Evolutionary conservation across 2,888 invertebrate genomes (phyloP), one percentile per base, ranked within the genome.

Genomic region (Pristionchus maxplancki): DNA sequence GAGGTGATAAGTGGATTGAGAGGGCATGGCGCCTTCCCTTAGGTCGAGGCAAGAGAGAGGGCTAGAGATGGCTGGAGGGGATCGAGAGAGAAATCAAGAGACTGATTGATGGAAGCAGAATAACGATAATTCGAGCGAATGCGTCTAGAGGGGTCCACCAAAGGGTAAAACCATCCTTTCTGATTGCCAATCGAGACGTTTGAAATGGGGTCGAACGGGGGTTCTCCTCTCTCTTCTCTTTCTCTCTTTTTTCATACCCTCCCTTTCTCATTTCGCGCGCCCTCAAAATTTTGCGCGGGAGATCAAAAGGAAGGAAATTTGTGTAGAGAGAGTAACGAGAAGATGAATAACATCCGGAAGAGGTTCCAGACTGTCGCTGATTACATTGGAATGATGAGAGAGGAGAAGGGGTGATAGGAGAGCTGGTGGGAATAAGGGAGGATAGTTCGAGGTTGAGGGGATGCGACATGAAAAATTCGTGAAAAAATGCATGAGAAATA

Each of bases 211-310:
- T 82, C 28, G 82, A 82, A 82, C 50, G 82, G 82, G 17, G 20
- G 34, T n/a, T 28, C 84, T 20, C 53, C 53, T 84, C 84, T 84
- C 84, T 44, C 58, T 37, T 62, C 62, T 37, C 62, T 37, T 58
- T n/a, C 37, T 62, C 37, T 62, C 37, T 40, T 53, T 34, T 53
- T 37, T 84, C 58, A n/a, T 44, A 48, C 48, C 28, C 58, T 84
- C 84, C 37, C 58, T 84, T 28, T 84, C 58, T 58, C 84, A 40
- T 40, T 84, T 62, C 62, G 37, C 34, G 37, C 40, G 34, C 40
- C 62, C 84, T 84, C 84, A 34, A 84, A 78, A 44, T 78, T 74
- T 34, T n/a, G 44, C 44, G 78, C 78, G 78, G 44, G 40, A 40
- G 40, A 44, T 78, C 44, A 71, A 71, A 71, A 37, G 37, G 67